phyloP scores from a whole-genome alignment of 2,113 vertebrate species.

The Microtus richardsoni region DNA sequence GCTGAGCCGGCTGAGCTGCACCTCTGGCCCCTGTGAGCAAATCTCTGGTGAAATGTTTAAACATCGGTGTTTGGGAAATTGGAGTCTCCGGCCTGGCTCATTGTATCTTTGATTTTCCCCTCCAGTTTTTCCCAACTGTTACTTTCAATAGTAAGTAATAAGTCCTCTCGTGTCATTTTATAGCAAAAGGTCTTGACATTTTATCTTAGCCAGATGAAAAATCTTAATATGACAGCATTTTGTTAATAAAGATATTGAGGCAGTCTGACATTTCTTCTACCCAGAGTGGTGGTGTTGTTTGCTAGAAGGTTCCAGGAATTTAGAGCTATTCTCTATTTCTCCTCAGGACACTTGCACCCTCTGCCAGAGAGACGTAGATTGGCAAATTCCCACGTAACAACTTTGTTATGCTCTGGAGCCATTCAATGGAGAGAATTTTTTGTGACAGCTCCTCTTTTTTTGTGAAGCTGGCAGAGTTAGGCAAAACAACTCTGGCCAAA shows the following conservation, averaged over 20 bases:
- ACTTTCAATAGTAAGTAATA: not conserved
- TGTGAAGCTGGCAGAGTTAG: not conserved
- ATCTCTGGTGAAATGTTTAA: not conserved
- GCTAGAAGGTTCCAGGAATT: not conserved
- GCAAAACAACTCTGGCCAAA: not conserved
- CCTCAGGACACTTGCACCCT: not conserved
- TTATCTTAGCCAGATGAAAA: too few relatives aligned
- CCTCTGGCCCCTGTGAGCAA: not conserved
- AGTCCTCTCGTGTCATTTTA: not conserved
- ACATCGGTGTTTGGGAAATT: not conserved
- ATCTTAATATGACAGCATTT: not conserved
- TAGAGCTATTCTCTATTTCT: not conserved
- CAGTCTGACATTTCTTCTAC: not conserved
- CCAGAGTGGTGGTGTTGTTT: not conserved
- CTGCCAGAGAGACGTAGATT: not conserved
- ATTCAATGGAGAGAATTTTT: not conserved
- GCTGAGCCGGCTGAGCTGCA: not conserved
- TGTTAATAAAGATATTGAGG: not conserved
- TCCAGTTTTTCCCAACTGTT: not conserved
- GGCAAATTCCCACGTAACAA: not conserved
- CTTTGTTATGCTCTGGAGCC: not conserved
- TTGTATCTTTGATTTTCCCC: not conserved
- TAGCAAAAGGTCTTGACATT: not conserved
- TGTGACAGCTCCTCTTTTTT: not conserved
- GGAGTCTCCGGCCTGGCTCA: not conserved